A percentile compares a stretch with the other conserved stretches of the same genome.
Evolutionary conservation across 35 echinoderm and acorn worm species (phyloP).

Genomic region (Hemicentrotus pulcherrimus): DNA sequence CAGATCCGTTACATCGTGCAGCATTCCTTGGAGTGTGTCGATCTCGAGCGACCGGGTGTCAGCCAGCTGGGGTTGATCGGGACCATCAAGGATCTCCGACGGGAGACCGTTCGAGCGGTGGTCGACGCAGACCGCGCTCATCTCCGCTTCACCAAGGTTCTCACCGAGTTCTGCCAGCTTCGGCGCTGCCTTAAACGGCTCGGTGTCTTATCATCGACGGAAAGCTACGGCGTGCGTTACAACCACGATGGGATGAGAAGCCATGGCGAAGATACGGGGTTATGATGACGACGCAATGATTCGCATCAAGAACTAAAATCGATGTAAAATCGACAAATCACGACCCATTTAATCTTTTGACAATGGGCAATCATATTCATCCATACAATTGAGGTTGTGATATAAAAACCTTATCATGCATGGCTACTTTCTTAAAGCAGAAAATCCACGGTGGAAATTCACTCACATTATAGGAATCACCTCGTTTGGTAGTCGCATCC

Average conservation of each 20-base stretch:
- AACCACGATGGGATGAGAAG: neutral
- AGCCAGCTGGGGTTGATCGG: constrained; percentile 29
- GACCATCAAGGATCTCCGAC: constrained; percentile 29
- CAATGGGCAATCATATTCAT: too few species aligned
- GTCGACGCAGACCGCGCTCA: constrained; percentile 39
- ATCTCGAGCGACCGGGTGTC: neutral
- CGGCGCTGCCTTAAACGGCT: constrained; percentile 21
- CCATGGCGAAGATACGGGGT: neutral
- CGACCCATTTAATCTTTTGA: too few species aligned
- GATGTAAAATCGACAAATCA: too few species aligned
- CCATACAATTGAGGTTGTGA: too few species aligned
- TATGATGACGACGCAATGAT: neutral
- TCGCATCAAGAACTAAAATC: too few species aligned
- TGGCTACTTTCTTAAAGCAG: too few species aligned
- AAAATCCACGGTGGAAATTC: too few species aligned
- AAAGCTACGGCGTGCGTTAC: neutral
- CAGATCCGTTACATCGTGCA: constrained; percentile 31
- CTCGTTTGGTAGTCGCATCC: too few species aligned
- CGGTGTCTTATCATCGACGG: neutral
- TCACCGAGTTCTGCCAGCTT: constrained; percentile 7
- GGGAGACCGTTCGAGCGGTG: constrained; percentile 4
- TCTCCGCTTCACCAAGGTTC: constrained; percentile 29
- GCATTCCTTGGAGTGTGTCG: neutral
- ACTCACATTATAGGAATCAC: too few species aligned
- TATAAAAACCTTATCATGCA: too few species aligned